phyloP scores from a whole-genome alignment of 1,140 invertebrate species.

The Drosophila bifasciata region DNA sequence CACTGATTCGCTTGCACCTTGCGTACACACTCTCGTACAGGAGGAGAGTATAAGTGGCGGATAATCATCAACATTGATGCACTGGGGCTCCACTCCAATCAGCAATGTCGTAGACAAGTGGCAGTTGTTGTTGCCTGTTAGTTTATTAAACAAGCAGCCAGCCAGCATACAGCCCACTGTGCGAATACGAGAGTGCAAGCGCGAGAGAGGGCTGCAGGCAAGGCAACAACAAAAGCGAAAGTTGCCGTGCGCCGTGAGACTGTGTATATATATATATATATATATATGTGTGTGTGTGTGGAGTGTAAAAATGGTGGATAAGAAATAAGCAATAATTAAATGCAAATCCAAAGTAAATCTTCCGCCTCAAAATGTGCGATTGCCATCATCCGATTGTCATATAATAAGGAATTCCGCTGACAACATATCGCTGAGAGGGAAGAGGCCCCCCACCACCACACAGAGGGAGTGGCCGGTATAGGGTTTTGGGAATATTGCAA shows the following conservation, averaged over 20 bases:
- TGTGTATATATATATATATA: no score
- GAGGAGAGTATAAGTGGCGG: neutral
- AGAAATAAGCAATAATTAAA: slow-evolving; percentile 29
- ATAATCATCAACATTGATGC: no score
- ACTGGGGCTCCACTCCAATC: slow-evolving; percentile 3
- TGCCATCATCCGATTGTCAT: no score
- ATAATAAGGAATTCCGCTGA: no score
- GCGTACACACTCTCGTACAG: no score
- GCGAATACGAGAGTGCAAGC: slow-evolving; percentile 1
- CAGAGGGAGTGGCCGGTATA: slow-evolving; percentile 48
- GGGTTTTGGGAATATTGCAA: slow-evolving; percentile 39
- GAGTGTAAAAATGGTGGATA: slow-evolving; percentile 60
- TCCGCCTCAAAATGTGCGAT: slow-evolving; percentile 10
- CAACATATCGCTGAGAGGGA: no score
- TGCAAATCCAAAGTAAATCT: slow-evolving; percentile 41
- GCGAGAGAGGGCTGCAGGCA: slow-evolving; percentile 25
- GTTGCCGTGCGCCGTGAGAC: slow-evolving; percentile 44
- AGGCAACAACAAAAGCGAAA: slow-evolving; percentile 69
- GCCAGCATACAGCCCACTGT: slow-evolving; percentile 15
- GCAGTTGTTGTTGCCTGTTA: slow-evolving; percentile 6
- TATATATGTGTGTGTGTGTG: slow-evolving; percentile 20
- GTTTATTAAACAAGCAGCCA: slow-evolving; percentile 47
- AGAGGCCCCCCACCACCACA: neutral
- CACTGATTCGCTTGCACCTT: neutral
- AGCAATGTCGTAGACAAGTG: slow-evolving; percentile 51